Base-by-base conservation (phyloP, 64 coral and sea anemone genomes). In the Hydrozoanthus tunicans region DNA sequence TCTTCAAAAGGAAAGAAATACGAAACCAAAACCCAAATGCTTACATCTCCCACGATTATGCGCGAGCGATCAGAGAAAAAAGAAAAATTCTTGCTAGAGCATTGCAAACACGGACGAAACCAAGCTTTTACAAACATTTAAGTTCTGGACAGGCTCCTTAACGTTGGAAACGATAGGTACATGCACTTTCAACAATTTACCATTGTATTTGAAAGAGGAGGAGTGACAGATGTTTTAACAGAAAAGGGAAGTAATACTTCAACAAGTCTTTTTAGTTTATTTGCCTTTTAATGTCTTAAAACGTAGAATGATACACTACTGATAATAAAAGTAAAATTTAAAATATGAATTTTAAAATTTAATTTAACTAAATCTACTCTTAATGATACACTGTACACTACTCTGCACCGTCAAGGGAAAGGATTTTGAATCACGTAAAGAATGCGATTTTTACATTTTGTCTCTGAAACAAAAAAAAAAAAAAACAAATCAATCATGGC, bases 11-110 rank as follows among this genome's bases (percentile, higher is more conserved):
- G 13, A 74, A 70, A 73, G 67, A 72, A 88, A 88, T 70, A 72
- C 72, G 56, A 63, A 58, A 58, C 84, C 51, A 43, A 86, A 51
- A 53, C 26, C 83, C 64, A 62, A 61, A 77, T 7, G 71, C 56
- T 59, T 89, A 89, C 52, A 89, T 89, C 10, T 77, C 86, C 54
- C 86, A 77, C 17, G 71, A 89, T 89, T 89, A 89, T 25, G 71
- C 86, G 10, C 27, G 27, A 8, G 56, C 25, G 23, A 78, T 90
- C 53, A 56, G 70, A 58, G 43, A 61, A 15, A 75, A 79, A 61
- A 27, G 43, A 10, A 66, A 63, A 68, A 60, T 79, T 11, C 74
- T 79, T 64, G 26, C 73, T 57, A 88, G 63, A 88, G 84, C 67
- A 0, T 73, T 88, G 84, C 20, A 58, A 64, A 25, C 9, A 26